Conservation (phyloP, 1,140 invertebrate genomes). For the Drosophila sproati region DNA sequence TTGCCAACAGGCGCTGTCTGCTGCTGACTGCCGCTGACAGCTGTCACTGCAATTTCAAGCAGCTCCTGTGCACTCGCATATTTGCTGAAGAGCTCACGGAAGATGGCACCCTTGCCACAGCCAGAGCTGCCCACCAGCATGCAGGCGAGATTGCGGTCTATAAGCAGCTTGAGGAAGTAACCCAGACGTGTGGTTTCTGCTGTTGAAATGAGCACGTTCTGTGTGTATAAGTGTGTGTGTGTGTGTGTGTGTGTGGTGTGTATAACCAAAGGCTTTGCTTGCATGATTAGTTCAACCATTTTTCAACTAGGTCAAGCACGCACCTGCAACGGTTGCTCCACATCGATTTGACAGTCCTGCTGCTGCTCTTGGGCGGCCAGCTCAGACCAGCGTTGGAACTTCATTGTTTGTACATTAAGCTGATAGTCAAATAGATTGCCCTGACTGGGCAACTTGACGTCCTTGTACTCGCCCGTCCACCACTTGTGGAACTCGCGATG, state of each 20-base stretch:
- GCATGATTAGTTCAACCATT: constrained; percentile 51
- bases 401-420: constrained; percentile 93
- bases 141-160: constrained; percentile 92
- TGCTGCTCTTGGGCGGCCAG: constrained; percentile 89
- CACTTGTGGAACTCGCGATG: constrained; percentile 93
- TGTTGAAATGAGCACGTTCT: constrained; percentile 93
- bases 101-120: constrained; percentile 94
- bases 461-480: constrained; percentile 96
- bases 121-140: constrained; percentile 96
- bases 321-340: constrained; percentile 90
- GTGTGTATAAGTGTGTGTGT: constrained; percentile 7
- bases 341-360: constrained; percentile 88
- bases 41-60: constrained; percentile 70
- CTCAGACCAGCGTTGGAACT: constrained; percentile 93
- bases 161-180: constrained; percentile 95
- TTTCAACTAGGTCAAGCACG: constrained; percentile 38
- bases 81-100: constrained; percentile 92
- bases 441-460: constrained; percentile 93
- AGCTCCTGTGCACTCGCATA: constrained; percentile 73
- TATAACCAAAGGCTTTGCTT: constrained; percentile 38
- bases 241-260: constrained; percentile 4
- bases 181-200: constrained; percentile 94
- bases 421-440: constrained; percentile 96
- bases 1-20: neutral
- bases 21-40: constrained; percentile 44